A percentile compares a stretch with the other conserved stretches of the same genome.
Conservation (phyloP, 2,113 vertebrate genomes). For the Callocephalon fimbriatum region DNA sequence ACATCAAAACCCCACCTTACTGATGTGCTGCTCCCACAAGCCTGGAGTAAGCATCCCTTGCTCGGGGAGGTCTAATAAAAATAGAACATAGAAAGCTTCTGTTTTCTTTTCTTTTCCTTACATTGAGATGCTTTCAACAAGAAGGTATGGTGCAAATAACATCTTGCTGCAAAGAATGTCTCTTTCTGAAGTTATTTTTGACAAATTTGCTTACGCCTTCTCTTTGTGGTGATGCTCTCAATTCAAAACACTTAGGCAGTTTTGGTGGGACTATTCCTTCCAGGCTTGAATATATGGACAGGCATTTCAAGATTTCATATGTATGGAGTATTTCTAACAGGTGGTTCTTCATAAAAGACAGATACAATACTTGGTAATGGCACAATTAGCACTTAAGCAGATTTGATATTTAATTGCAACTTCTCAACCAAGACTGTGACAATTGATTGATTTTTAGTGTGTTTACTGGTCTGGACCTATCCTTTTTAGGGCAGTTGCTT, state of each 20-base stretch:
- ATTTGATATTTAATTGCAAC: neutral
- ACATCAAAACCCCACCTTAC: neutral
- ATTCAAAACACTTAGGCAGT: neutral
- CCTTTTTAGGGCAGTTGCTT: neutral
- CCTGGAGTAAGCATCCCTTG: neutral
- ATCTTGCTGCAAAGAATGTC: neutral
- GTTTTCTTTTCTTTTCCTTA: neutral
- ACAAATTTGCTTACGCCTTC: neutral
- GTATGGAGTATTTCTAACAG: neutral
- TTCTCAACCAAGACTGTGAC: neutral
- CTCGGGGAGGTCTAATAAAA: neutral
- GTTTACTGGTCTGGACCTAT: neutral
- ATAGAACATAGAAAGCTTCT: neutral
- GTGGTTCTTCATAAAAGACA: neutral
- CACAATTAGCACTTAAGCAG: neutral
- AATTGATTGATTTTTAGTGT: neutral
- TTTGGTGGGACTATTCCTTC: neutral
- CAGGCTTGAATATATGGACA: neutral
- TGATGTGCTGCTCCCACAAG: neutral
- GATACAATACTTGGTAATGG: neutral
- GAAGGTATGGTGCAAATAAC: neutral
- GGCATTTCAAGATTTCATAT: neutral
- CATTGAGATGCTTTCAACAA: neutral
- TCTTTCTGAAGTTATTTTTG: neutral
- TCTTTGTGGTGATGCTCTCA: neutral